Evolutionary conservation across 2,888 invertebrate species (phyloP).

Genomic region (Apamea sordens): DNA sequence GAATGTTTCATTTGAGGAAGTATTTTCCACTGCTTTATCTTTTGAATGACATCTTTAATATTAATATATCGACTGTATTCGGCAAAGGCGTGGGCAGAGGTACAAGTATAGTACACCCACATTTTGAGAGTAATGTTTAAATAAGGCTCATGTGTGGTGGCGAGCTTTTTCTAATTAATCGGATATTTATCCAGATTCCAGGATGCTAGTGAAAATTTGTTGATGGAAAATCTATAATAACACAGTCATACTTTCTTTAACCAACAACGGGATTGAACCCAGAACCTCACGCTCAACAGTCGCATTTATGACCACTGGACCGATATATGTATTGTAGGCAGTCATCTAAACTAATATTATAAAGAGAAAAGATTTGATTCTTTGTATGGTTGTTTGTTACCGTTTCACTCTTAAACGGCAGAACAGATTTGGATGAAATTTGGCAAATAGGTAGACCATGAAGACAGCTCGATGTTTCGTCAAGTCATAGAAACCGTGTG

Average conservation of each 20-base stretch:
- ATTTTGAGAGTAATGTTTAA: neutral
- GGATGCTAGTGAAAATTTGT: neutral
- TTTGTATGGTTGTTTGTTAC: too few species aligned
- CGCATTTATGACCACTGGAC: neutral
- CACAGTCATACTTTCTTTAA: neutral
- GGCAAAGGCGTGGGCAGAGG: neutral
- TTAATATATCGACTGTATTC: neutral
- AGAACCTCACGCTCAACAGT: neutral
- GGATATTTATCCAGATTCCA: neutral
- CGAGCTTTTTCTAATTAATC: neutral
- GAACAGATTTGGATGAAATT: too few species aligned
- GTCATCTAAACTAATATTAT: neutral
- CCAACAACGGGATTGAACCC: neutral
- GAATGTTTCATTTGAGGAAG: neutral
- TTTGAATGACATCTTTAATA: slow-evolving; percentile 5
- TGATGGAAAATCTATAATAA: neutral
- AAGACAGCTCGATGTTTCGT: too few species aligned
- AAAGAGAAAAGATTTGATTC: too few species aligned
- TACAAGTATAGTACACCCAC: neutral
- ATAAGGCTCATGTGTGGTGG: neutral
- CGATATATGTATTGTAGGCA: neutral
- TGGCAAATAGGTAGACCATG: too few species aligned
- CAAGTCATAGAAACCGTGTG: too few species aligned
- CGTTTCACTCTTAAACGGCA: too few species aligned
- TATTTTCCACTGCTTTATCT: neutral